Evolutionary conservation across 2,888 invertebrate genomes (phyloP).

Genomic region (Athrips mouffetella): DNA sequence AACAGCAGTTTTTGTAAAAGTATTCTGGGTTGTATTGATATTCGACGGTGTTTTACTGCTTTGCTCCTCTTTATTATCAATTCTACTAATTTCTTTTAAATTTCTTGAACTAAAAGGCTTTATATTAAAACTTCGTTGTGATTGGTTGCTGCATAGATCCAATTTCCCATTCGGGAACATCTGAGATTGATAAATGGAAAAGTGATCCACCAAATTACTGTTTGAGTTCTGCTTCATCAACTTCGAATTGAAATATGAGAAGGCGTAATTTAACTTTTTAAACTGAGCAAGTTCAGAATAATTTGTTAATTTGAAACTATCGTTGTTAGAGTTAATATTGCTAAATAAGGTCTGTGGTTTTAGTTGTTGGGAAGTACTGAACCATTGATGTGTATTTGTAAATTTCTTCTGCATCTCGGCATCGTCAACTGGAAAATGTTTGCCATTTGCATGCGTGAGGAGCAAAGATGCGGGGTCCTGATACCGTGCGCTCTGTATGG

Average conservation of each 20-base stretch:
- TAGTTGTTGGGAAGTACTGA: background rate
- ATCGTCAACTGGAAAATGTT: constrained; percentile 45
- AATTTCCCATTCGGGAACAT: background rate
- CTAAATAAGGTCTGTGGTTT: background rate
- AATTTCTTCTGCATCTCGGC: constrained; percentile 30
- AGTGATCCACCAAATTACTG: background rate
- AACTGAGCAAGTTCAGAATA: background rate
- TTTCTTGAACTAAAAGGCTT: background rate
- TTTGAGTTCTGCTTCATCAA: no score
- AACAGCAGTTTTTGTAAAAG: constrained; percentile 43
- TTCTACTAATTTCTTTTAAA: background rate
- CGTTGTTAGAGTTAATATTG: background rate
- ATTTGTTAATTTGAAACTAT: background rate
- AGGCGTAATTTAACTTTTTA: background rate
- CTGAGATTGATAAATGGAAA: background rate
- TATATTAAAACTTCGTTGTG: no score
- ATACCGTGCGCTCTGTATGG: constrained; percentile 67
- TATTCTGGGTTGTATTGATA: background rate
- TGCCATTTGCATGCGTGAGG: constrained; percentile 65
- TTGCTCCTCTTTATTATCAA: background rate
- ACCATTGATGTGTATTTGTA: background rate
- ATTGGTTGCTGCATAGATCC: background rate
- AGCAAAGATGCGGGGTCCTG: constrained; percentile 58
- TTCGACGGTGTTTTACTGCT: background rate
- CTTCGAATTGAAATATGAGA: constrained; percentile 2